Base-by-base conservation (phyloP, 2,888 invertebrate species). In the Hirtodrosophila confusa region DNA sequence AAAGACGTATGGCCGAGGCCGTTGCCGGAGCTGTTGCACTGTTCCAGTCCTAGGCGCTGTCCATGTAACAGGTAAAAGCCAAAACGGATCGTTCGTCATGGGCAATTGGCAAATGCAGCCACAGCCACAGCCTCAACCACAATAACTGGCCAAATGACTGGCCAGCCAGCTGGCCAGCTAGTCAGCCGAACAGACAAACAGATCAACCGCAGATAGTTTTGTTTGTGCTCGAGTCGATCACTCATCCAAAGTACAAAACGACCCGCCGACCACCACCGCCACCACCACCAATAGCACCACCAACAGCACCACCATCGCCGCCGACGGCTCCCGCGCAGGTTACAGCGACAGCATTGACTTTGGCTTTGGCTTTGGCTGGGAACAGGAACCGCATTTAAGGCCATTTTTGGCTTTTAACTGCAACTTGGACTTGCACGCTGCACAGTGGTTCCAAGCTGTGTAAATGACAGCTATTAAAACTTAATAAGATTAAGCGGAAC, bases 61-160 rank as follows among this genome's bases (percentile, higher is more conserved):
- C 53, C n/a, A 24, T 71, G 69, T 55, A 85, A 88, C 75, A 83
- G 83, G 75, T 88, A 88, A 83, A 77, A 75, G 72, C 84, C 84
- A 67, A 88, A 86, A 77, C 80, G 80, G 68, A 84, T 86, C 88
- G 84, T 85, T 80, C 88, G 78, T 86, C 88, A 88, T 83, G 88
- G 74, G 60, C 85, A 88, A 85, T 88, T 85, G 85, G 74, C 73
- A 72, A 68, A 64, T 43, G 69, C 53, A 53, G 80, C 47, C 63
- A 57, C 43, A 57, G 61, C 23, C 36, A 43, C 50, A 41, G 55
- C 60, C 61, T 2, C 17, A 17, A 17, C 17, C 61, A 57, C 63
- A 64, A 29, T 43, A 35, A 49, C 61, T 65, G 63, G 57, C 62
- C 69, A 66, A 62, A 36, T 45, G 66, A 17, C 17, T 17, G 17